These are phyloP conservation scores for Tetragnatha versicolor DNA, from an alignment of 1,140 invertebrate genomes.

Conservation along the genomic window DNA sequence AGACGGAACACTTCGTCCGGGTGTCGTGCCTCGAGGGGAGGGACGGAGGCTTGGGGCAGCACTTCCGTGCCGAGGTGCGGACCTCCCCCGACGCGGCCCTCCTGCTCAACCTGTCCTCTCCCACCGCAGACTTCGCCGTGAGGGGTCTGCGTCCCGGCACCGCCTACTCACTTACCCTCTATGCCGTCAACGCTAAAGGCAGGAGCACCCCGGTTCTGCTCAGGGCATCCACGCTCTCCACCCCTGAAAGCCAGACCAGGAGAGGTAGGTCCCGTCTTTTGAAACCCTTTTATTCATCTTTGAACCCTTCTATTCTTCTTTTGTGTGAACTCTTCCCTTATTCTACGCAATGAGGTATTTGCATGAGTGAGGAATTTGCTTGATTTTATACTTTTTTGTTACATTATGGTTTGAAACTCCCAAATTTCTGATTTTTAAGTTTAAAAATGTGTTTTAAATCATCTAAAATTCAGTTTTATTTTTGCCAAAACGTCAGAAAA, in stretches of 20 bases:
- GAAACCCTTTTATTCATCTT: no score
- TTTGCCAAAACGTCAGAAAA: no score
- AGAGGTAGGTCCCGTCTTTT: slow-evolving; percentile 55
- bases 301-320: no score
- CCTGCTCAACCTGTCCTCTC: slow-evolving; percentile 28
- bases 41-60: slow-evolving; percentile 57
- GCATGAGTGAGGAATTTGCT: no score
- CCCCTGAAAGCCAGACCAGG: slow-evolving; percentile 55
- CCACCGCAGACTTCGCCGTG: slow-evolving; percentile 54
- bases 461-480: no score
- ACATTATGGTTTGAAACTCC: no score
- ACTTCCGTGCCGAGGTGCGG: slow-evolving; percentile 57
- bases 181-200: slow-evolving; percentile 76
- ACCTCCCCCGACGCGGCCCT: slow-evolving; percentile 25
- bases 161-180: slow-evolving; percentile 67
- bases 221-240: slow-evolving; percentile 49
- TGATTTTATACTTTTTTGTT: no score
- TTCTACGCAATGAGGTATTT: no score
- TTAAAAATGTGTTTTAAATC: no score
- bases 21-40: slow-evolving; percentile 57
- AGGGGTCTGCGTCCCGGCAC: slow-evolving; percentile 49
- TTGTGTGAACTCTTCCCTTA: no score
- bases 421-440: no score
- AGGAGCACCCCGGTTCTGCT: slow-evolving; percentile 68
- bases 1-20: slow-evolving; percentile 57